Conservation (phyloP, 2,797 vertebrate species). For the Emys orbicularis region DNA sequence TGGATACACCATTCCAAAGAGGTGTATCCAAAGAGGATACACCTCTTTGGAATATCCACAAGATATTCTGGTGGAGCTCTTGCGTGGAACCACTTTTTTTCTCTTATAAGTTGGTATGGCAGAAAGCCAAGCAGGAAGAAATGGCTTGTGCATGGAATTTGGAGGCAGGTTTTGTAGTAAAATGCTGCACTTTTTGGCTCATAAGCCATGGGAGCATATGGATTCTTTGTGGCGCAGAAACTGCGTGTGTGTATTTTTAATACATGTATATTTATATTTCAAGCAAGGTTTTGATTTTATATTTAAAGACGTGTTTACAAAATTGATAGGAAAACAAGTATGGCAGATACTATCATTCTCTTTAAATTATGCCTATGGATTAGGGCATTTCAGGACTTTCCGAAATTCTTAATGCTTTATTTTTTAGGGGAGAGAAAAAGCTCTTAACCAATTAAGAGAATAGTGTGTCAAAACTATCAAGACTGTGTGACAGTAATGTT, state of each 20-base stretch:
- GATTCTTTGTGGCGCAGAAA: not conserved
- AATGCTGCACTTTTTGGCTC: not conserved
- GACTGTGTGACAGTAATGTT: not conserved
- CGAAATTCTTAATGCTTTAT: not conserved
- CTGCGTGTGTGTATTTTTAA: not conserved
- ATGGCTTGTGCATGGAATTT: not conserved
- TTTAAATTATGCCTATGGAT: not conserved
- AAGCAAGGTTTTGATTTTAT: not conserved
- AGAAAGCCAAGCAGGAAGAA: not conserved
- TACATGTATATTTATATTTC: not conserved
- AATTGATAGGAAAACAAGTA: not conserved
- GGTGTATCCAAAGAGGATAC: too few species aligned
- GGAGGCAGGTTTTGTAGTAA: not conserved
- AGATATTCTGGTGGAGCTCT: not conserved
- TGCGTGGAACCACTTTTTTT: not conserved
- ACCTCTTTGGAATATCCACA: too few species aligned
- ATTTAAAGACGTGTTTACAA: not conserved
- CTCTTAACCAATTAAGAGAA: not conserved
- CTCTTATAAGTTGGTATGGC: not conserved
- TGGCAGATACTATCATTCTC: not conserved
- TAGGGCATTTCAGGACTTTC: not conserved
- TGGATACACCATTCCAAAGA: too few species aligned
- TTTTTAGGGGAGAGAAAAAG: not conserved
- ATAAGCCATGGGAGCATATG: not conserved
- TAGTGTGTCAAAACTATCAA: not conserved